phyloP scores from a whole-genome alignment of 2,888 invertebrate species.

The Pocota personata region DNA sequence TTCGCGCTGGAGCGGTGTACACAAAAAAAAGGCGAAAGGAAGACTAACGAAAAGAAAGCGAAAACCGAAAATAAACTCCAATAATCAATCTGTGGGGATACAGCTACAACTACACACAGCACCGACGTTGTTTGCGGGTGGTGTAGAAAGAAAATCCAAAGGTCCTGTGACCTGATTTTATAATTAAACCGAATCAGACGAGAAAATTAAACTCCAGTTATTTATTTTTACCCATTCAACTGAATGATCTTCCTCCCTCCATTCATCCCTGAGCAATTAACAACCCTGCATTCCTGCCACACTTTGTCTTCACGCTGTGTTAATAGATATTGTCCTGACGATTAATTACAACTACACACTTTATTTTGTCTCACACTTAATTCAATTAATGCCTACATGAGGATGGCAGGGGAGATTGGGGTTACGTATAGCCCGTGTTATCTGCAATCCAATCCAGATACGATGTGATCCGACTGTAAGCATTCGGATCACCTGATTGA shows the following conservation, averaged over 20 bases:
- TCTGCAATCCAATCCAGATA: slow-evolving; percentile 60
- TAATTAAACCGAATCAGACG: slow-evolving; percentile 52
- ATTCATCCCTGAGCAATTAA: slow-evolving; percentile 25
- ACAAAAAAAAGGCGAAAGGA: background rate
- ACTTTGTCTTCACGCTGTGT: slow-evolving; percentile 33
- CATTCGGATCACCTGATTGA: slow-evolving; percentile 49
- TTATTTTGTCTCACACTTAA: slow-evolving; percentile 30
- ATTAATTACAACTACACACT: slow-evolving; percentile 66
- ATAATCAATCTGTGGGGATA: slow-evolving; percentile 43
- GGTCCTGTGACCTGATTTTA: slow-evolving; percentile 66
- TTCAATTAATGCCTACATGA: slow-evolving; percentile 53
- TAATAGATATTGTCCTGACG: slow-evolving; percentile 59
- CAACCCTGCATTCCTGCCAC: slow-evolving; percentile 35
- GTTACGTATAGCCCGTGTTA: slow-evolving; percentile 18
- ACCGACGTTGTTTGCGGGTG: background rate
- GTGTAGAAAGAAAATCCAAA: slow-evolving; percentile 19
- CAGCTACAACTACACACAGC: background rate
- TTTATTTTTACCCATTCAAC: slow-evolving; percentile 41
- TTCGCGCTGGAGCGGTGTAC: background rate
- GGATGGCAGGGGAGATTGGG: background rate
- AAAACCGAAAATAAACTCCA: slow-evolving; percentile 45
- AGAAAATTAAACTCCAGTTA: slow-evolving; percentile 58
- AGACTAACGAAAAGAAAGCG: slow-evolving; percentile 23
- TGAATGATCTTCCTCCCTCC: slow-evolving; percentile 35
- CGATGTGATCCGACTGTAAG: slow-evolving; percentile 55